Evolutionary conservation across 2,797 vertebrate species (phyloP).

Genomic region (Spea hammondii): DNA sequence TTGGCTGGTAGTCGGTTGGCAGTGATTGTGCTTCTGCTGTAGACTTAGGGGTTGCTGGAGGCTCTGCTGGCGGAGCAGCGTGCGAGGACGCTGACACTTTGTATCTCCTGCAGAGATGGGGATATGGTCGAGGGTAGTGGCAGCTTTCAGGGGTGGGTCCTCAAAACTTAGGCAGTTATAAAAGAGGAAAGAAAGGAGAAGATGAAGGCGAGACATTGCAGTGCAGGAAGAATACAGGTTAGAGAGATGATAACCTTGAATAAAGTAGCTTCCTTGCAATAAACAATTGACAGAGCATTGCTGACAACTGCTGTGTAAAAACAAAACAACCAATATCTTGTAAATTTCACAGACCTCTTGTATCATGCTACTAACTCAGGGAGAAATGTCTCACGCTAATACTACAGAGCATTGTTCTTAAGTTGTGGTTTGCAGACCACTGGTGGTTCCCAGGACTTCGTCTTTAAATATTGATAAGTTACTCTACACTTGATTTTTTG

Average conservation of each 20-base stretch:
- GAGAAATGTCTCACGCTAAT: too few relatives aligned
- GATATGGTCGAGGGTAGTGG: conserved; percentile 98
- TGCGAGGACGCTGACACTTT: conserved; percentile 85
- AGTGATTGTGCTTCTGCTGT: conserved; percentile 86
- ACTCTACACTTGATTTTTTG: too few relatives aligned
- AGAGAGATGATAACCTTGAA: conserved; percentile 68
- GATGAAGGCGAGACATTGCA: conserved; percentile 75
- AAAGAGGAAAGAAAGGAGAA: conserved; percentile 78
- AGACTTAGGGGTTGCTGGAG: conserved; percentile 96
- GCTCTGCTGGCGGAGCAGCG: conserved; percentile 94
- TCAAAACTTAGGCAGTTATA: conserved; percentile 82
- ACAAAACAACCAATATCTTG: too few relatives aligned
- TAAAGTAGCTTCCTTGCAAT: conserved; percentile 51
- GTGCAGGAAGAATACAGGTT: conserved; percentile 75
- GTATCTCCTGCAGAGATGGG: conserved; percentile 84
- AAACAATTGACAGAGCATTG: not conserved
- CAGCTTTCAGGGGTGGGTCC: conserved; percentile 88
- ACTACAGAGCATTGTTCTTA: too few relatives aligned
- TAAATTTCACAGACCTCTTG: too few relatives aligned
- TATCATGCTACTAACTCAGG: too few relatives aligned
- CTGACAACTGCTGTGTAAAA: too few relatives aligned
- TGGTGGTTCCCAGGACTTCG: too few relatives aligned
- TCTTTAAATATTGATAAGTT: too few relatives aligned
- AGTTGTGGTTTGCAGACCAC: too few relatives aligned
- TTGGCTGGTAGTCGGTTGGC: conserved; percentile 95